phyloP scores from a whole-genome alignment of 2,113 vertebrate genomes.

The Amia ocellicauda region DNA sequence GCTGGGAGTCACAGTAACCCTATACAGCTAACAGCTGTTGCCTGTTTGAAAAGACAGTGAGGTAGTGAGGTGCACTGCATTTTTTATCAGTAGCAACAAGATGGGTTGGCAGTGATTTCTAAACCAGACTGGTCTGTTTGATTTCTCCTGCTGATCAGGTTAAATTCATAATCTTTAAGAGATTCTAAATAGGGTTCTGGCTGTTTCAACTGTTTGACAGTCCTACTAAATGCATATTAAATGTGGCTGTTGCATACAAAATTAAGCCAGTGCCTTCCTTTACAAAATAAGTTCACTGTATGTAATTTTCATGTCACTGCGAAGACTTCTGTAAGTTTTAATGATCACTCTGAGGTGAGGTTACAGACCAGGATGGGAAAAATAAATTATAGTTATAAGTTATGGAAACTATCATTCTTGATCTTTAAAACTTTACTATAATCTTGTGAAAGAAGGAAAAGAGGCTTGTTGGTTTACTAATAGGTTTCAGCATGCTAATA shows the following conservation, averaged over 20 bases:
- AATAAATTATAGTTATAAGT: conserved; percentile 4
- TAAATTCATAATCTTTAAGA: background rate
- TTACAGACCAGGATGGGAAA: conserved; percentile 8
- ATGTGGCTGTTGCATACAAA: too few relatives aligned
- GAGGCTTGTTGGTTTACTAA: too few relatives aligned
- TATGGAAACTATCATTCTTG: conserved; percentile 4
- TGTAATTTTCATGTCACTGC: conserved; percentile 1
- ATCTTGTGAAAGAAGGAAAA: too few relatives aligned
- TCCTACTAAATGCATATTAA: too few relatives aligned
- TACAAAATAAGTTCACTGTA: background rate
- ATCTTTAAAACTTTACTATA: background rate
- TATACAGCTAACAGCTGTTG: conserved; percentile 8
- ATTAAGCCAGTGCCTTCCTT: background rate
- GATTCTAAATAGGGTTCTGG: background rate
- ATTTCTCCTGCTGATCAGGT: background rate
- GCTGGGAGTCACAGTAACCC: background rate
- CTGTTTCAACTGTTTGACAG: too few relatives aligned
- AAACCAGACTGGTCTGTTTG: conserved; percentile 8
- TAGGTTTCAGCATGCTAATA: too few relatives aligned
- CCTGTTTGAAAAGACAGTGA: conserved; percentile 1
- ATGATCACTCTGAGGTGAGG: conserved; percentile 6
- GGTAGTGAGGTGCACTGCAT: background rate
- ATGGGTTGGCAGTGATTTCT: background rate
- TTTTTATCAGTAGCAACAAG: background rate
- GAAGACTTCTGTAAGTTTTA: conserved; percentile 14